A percentile compares a stretch with the other conserved stretches of the same genome.
Evolutionary conservation across 2,888 invertebrate species (phyloP).

Genomic region (Sminthurinus aureus): DNA sequence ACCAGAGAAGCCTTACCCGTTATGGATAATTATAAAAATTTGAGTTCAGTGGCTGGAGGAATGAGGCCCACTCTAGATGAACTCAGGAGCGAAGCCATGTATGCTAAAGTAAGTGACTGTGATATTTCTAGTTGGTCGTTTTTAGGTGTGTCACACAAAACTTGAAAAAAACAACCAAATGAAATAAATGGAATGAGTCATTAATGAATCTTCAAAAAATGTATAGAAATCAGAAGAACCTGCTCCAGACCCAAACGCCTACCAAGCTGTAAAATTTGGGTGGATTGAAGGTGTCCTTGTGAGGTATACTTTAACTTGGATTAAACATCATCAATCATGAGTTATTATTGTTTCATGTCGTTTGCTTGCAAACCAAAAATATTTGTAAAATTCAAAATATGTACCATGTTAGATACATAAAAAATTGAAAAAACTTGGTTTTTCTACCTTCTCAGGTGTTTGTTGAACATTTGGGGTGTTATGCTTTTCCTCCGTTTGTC

Average conservation of each 20-base stretch:
- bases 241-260: constrained; percentile 48
- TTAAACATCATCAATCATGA: no score
- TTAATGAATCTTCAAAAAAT: not conserved
- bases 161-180: not conserved
- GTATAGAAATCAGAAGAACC: constrained; percentile 51
- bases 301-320: no score
- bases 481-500: constrained; percentile 70
- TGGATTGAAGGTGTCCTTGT: constrained; percentile 58
- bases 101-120: constrained; percentile 54
- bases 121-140: not conserved
- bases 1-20: constrained; percentile 59
- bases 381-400: no score
- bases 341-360: no score
- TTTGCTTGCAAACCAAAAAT: no score
- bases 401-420: no score
- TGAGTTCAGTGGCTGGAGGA: constrained; percentile 45
- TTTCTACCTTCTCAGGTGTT: constrained; percentile 63
- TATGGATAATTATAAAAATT: constrained; percentile 59
- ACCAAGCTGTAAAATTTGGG: constrained; percentile 56
- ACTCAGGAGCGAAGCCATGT: constrained; percentile 58
- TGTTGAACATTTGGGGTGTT: constrained; percentile 68
- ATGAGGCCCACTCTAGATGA: constrained; percentile 59
- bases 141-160: not conserved
- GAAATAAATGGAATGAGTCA: not conserved
- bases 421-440: no score